Conservation (phyloP, 2,888 invertebrate genomes). For the Pachydiplax longipennis region DNA sequence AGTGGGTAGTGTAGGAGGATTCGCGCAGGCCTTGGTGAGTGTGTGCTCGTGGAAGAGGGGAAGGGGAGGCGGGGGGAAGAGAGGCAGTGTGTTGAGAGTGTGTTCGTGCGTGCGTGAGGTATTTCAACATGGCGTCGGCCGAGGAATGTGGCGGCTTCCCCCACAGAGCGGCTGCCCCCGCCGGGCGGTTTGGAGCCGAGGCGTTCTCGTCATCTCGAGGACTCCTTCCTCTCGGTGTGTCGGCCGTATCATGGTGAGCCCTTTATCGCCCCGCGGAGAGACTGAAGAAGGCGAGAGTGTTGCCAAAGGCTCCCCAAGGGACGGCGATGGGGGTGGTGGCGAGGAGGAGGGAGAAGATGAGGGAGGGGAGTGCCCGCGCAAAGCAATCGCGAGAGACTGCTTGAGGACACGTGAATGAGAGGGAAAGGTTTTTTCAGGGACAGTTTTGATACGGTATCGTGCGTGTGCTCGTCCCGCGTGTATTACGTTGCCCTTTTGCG, state of each 20-base stretch:
- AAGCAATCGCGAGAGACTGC: not conserved
- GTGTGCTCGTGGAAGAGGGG: not conserved
- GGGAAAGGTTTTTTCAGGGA: not conserved
- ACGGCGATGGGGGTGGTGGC: not conserved
- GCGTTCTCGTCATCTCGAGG: slow-evolving; percentile 34
- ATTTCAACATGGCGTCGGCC: slow-evolving; percentile 63
- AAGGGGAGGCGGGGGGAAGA: not conserved
- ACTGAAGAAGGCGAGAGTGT: slow-evolving; percentile 19
- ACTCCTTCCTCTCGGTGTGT: not conserved
- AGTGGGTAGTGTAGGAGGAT: slow-evolving; percentile 19
- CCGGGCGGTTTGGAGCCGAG: slow-evolving; percentile 18
- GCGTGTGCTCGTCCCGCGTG: not conserved
- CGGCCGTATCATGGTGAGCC: slow-evolving; percentile 37
- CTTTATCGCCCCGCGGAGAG: slow-evolving; percentile 26
- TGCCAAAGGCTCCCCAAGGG: not conserved
- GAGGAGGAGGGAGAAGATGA: slow-evolving; percentile 11
- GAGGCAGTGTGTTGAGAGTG: not conserved
- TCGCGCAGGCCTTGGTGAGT: slow-evolving; percentile 26
- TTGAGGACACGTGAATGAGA: not conserved
- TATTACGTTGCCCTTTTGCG: not conserved
- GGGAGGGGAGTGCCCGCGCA: not conserved
- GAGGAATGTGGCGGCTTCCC: slow-evolving; percentile 60
- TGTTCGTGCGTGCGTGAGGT: slow-evolving; percentile 30
- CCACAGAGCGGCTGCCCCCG: slow-evolving; percentile 49
- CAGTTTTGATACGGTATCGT: not conserved